These are phyloP conservation scores for Patiria miniata DNA, from an alignment of 35 echinoderm and acorn worm species.

Conservation along the genomic window DNA sequence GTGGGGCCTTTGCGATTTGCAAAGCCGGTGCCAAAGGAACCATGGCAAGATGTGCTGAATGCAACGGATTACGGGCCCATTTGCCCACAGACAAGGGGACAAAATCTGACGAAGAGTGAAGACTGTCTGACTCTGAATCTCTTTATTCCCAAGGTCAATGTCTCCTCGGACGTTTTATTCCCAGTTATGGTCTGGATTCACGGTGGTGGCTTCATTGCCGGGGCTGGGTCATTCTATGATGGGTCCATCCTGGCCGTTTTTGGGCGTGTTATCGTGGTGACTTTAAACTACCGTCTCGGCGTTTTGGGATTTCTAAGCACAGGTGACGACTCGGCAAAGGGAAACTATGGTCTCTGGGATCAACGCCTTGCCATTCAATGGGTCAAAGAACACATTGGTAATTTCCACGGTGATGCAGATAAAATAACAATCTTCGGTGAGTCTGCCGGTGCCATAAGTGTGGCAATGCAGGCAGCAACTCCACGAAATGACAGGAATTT, in stretches of 20 bases:
- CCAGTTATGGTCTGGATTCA: slow-evolving; percentile 83
- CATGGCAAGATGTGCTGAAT: slow-evolving; percentile 50
- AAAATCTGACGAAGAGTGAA: slow-evolving; percentile 23
- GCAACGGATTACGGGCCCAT: slow-evolving; percentile 33
- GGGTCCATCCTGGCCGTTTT: slow-evolving; percentile 44
- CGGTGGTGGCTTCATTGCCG: slow-evolving; percentile 51
- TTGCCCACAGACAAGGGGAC: background rate
- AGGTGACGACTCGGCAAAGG: slow-evolving; percentile 41
- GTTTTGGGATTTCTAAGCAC: slow-evolving; percentile 76
- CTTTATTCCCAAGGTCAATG: slow-evolving; percentile 47
- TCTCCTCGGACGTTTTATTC: background rate
- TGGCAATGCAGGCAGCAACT: slow-evolving; percentile 25
- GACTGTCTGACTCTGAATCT: slow-evolving; percentile 79
- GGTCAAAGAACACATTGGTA: slow-evolving; percentile 74
- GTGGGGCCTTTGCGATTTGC: slow-evolving; percentile 56
- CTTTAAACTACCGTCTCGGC: slow-evolving; percentile 76
- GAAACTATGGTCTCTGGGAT: slow-evolving; percentile 84
- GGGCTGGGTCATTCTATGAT: slow-evolving; percentile 23
- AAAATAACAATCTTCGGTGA: slow-evolving; percentile 75
- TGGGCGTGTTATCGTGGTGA: slow-evolving; percentile 72
- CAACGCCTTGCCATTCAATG: slow-evolving; percentile 70
- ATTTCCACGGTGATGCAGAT: slow-evolving; percentile 72
- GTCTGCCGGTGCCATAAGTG: slow-evolving; percentile 71
- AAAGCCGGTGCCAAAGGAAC: slow-evolving; percentile 54
- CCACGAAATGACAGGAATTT: slow-evolving; percentile 13